Base-by-base conservation (phyloP, 2,113 vertebrate genomes). In the Scalopus aquaticus region DNA sequence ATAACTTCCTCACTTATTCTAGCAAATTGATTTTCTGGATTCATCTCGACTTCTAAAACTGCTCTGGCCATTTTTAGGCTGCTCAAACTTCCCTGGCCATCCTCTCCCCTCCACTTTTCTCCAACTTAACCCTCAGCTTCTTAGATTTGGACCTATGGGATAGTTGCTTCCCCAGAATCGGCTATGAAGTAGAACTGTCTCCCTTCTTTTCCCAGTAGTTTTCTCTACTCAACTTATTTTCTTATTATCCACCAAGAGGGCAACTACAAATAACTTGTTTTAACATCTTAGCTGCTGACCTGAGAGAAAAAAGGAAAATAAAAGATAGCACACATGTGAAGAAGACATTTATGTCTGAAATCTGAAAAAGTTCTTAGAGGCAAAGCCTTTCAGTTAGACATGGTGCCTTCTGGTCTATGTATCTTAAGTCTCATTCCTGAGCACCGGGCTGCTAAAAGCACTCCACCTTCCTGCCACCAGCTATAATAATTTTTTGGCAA, bases 31-130 rank as follows among this genome's bases (percentile, higher is more conserved):
- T 77, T 87, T 90, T 92, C 79, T 73, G 62, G 51, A 84, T 30
- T 95, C 58, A 90, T 70, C 37, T 84, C 32, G 76, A 94, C 73
- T 87, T 89, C 37, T 90, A 93, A 86, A 81, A 64, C 58, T 51
- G 20, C 30, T 51, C 2, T 32, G 20, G 26, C 35, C 39, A 28
- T 54, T 84, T 84, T 77, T 85, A 76, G 39, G 65, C 17, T 65
- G 32, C 32, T 32, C 6, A 4, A 24, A 49, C 37, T 83, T 39
- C 20, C 37, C 44, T 39, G 46, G 10, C 49, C 49, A 9, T 30
- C 6, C 17, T 3, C 7, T 1, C 32, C 5, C 7, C 17, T 6
- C 3, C 69, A 37, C 3, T 51, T 92, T 84, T 80, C 30, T 94
- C 51, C 39, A 46, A 10, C 22, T 70, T 77, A 56, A 70, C 82